A percentile compares a stretch with the other conserved stretches of the same genome.
These are phyloP conservation scores for Rutpela maculata DNA, from an alignment of 2,888 invertebrate species.

Conservation along the genomic window DNA sequence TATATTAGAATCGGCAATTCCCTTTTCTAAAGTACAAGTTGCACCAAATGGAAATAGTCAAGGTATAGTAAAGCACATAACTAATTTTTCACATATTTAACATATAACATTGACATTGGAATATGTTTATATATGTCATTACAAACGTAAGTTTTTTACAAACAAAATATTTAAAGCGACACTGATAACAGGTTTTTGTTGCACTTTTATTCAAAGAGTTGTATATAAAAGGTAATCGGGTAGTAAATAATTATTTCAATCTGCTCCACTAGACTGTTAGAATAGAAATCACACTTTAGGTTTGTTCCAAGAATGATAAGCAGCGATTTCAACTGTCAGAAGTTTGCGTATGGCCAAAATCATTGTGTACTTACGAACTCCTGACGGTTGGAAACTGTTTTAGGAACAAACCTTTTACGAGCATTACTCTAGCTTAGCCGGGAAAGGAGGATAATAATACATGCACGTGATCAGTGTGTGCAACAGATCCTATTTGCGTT, in stretches of 20 bases:
- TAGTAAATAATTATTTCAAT: background rate
- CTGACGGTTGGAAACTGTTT: too few relatives aligned
- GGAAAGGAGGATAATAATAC: too few relatives aligned
- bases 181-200: background rate
- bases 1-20: slow-evolving; percentile 68
- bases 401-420: too few relatives aligned
- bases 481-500: too few relatives aligned
- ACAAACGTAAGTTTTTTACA: background rate
- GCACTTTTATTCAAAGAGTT: background rate
- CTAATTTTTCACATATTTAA: slow-evolving; percentile 18
- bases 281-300: too few relatives aligned
- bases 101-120: background rate
- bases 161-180: background rate
- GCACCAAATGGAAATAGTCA: slow-evolving; percentile 64
- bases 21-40: slow-evolving; percentile 67
- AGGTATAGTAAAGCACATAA: slow-evolving; percentile 64
- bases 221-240: background rate
- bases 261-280: background rate
- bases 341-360: too few relatives aligned
- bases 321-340: too few relatives aligned
- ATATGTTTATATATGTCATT: background rate
- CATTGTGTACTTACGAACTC: too few relatives aligned
- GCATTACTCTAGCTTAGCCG: too few relatives aligned
- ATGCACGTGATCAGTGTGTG: too few relatives aligned
- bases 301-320: too few relatives aligned